These are phyloP conservation scores for Exephanes ischioxanthus DNA, from an alignment of 2,888 invertebrate genomes.

Conservation along the genomic window DNA sequence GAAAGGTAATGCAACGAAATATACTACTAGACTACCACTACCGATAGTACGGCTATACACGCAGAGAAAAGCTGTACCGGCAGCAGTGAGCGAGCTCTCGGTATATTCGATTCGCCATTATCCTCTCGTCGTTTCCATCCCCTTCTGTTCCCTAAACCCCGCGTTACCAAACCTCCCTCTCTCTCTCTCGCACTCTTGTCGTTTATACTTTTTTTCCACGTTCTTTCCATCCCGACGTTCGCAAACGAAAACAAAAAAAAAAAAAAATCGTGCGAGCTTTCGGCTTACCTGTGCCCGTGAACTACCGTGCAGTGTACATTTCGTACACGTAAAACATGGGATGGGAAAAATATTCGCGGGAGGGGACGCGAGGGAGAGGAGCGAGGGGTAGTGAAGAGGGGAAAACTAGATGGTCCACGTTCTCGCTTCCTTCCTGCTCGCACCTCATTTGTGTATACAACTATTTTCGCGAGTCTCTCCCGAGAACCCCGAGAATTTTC, in stretches of 20 bases:
- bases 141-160: neutral
- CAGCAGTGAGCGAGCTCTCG: conserved; percentile 34
- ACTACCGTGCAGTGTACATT: neutral
- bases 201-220: conserved; percentile 30
- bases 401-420: conserved; percentile 1
- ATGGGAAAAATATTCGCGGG: conserved; percentile 1
- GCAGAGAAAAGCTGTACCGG: conserved; percentile 12
- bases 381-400: neutral
- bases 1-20: conserved; percentile 27
- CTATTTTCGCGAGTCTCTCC: conserved; percentile 4
- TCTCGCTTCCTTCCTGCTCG: conserved; percentile 6
- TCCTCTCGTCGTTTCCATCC: conserved; percentile 20
- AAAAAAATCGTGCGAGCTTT: neutral
- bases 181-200: conserved; percentile 6
- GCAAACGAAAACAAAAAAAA: too few species aligned
- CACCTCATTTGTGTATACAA: conserved; percentile 37
- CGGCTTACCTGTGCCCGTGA: conserved; percentile 23
- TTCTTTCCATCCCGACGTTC: conserved; percentile 27
- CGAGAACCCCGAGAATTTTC: neutral
- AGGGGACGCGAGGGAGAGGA: neutral
- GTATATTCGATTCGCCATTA: conserved; percentile 53
- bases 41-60: neutral
- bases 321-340: neutral
- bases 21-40: conserved; percentile 28
- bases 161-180: neutral